These are phyloP conservation scores for Anabacerthia variegaticeps DNA, from an alignment of 2,797 vertebrate genomes.

Conservation along the genomic window DNA sequence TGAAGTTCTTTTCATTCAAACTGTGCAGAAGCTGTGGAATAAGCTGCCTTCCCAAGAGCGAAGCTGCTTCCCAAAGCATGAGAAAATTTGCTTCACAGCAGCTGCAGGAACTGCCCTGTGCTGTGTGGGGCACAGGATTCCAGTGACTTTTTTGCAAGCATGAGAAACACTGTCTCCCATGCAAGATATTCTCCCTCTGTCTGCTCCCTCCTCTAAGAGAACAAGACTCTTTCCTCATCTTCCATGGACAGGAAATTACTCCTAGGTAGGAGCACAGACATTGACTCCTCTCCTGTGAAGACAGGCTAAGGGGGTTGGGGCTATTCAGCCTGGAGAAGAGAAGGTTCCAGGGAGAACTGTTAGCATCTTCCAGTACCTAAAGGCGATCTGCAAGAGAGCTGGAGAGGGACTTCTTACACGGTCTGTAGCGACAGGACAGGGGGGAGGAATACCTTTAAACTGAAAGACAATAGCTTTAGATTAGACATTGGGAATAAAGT, in stretches of 20 bases:
- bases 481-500: background rate
- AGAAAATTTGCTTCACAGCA: background rate
- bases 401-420: background rate
- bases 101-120: background rate
- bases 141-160: background rate
- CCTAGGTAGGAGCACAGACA: background rate
- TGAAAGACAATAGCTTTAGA: background rate
- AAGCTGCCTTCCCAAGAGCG: background rate
- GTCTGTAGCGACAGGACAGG: background rate
- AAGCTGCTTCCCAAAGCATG: background rate
- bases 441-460: background rate
- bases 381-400: background rate
- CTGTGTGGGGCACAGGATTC: background rate
- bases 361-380: background rate
- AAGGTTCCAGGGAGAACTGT: background rate
- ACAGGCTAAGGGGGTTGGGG: background rate
- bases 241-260: background rate
- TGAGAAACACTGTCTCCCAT: background rate
- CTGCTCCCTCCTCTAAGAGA: background rate
- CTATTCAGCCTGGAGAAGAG: background rate
- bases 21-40: background rate
- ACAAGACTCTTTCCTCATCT: background rate
- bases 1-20: background rate
- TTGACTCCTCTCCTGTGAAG: background rate
- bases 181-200: background rate